Evolutionary conservation across 1,140 invertebrate genomes (phyloP).

Genomic region (Metaphire vulgaris): DNA sequence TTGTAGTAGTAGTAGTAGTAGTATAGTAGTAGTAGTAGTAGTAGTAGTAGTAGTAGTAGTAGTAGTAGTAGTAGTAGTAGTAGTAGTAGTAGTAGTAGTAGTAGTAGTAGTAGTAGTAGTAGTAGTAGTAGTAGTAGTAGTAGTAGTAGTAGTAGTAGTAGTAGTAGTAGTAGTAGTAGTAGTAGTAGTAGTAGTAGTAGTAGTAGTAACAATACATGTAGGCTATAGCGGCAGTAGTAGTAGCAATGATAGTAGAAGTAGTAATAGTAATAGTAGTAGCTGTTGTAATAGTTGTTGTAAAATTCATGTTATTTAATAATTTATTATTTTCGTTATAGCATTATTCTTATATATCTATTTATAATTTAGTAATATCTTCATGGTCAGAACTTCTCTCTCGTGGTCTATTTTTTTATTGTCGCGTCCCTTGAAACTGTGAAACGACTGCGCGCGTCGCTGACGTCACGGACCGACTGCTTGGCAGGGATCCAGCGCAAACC

Average conservation of each 20-base stretch:
- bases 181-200: slow-evolving; percentile 1
- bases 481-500: too few relatives aligned
- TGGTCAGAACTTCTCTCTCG: too few relatives aligned
- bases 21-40: not conserved
- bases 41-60: not conserved
- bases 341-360: too few relatives aligned
- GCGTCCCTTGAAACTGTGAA: too few relatives aligned
- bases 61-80: not conserved
- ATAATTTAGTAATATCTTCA: too few relatives aligned
- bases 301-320: not conserved
- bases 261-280: not conserved
- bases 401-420: too few relatives aligned
- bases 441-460: too few relatives aligned
- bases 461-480: too few relatives aligned
- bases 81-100: not conserved
- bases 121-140: not conserved
- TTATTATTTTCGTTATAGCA: too few relatives aligned
- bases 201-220: not conserved
- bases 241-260: not conserved
- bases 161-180: not conserved
- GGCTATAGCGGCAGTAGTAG: not conserved
- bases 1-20: not conserved
- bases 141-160: not conserved
- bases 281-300: not conserved
- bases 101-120: not conserved